Evolutionary conservation across 2,797 vertebrate species (phyloP).

Genomic region (Halcyon smyrnensis): DNA sequence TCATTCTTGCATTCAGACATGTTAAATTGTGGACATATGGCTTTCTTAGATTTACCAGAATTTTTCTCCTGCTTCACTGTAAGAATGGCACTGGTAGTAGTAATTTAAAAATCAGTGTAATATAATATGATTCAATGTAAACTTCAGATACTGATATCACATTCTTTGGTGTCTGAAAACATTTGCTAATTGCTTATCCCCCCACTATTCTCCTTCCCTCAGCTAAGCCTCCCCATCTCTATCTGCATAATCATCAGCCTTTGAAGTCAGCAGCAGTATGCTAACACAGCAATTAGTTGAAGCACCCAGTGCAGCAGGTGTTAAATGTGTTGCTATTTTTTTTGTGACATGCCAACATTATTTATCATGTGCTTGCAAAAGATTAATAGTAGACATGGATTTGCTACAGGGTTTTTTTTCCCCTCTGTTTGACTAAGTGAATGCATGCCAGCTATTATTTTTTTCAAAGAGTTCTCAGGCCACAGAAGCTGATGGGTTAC

Average conservation of each 20-base stretch:
- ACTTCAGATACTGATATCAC: not conserved
- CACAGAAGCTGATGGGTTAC: not conserved
- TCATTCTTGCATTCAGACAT: not conserved
- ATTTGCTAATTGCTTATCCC: constrained; percentile 10
- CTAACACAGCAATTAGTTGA: constrained; percentile 20
- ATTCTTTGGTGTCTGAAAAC: not conserved
- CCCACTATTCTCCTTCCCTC: not conserved
- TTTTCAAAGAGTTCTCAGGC: not conserved
- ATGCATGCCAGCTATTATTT: not conserved
- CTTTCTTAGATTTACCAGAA: not conserved
- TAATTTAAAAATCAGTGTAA: not conserved
- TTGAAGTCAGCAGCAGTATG: not conserved
- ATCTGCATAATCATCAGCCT: not conserved
- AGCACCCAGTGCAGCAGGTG: constrained; percentile 1
- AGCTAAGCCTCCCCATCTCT: not conserved
- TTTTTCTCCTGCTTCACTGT: not conserved
- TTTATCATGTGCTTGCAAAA: not conserved
- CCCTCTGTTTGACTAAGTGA: not conserved
- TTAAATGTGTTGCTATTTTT: not conserved
- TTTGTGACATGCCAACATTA: not conserved
- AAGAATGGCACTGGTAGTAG: not conserved
- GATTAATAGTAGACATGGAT: not conserved
- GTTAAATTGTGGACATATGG: not conserved
- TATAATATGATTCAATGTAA: not conserved
- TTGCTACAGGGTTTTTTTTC: not conserved